Percentiles rank a stretch among this genome's conserved stretches.
These are phyloP conservation scores for Phymatocera aterrima DNA, from an alignment of 2,888 invertebrate species.

Conservation along the genomic window DNA sequence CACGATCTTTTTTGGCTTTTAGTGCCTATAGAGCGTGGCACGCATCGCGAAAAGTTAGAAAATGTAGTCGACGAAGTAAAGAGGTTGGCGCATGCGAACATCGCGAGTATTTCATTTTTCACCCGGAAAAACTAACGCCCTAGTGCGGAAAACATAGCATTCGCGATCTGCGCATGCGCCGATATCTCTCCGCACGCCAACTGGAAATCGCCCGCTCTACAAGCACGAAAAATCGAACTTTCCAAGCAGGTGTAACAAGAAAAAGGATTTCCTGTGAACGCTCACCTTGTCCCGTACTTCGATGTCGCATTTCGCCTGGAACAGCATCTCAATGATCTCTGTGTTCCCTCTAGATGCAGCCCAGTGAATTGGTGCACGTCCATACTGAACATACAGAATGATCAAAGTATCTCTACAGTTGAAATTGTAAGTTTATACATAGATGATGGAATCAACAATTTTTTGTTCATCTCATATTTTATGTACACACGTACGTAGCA, in stretches of 20 bases:
- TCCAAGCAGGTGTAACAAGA: neutral
- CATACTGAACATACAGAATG: constrained; percentile 77
- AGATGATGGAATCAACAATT: neutral
- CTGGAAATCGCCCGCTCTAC: no score
- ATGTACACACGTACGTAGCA: neutral
- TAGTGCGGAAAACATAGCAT: no score
- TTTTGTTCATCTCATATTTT: no score
- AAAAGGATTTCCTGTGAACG: constrained; percentile 14
- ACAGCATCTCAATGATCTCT: constrained; percentile 84
- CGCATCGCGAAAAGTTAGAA: no score
- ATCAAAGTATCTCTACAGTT: neutral
- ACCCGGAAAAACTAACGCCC: no score
- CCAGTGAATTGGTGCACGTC: constrained; percentile 86
- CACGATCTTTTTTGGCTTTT: no score
- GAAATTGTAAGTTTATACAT: neutral
- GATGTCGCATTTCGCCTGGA: constrained; percentile 84
- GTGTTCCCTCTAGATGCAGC: constrained; percentile 84
- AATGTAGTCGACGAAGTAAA: no score
- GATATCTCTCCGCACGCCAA: no score
- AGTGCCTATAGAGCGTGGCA: no score
- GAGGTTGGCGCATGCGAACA: no score
- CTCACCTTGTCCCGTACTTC: constrained; percentile 85
- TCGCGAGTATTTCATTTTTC: no score
- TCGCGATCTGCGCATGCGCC: no score
- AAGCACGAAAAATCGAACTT: neutral